Evolutionary conservation across 53 echinoderm and acorn worm genomes (phyloP), one percentile per base, ranked within the genome.

Genomic region (Henricia sp.): DNA sequence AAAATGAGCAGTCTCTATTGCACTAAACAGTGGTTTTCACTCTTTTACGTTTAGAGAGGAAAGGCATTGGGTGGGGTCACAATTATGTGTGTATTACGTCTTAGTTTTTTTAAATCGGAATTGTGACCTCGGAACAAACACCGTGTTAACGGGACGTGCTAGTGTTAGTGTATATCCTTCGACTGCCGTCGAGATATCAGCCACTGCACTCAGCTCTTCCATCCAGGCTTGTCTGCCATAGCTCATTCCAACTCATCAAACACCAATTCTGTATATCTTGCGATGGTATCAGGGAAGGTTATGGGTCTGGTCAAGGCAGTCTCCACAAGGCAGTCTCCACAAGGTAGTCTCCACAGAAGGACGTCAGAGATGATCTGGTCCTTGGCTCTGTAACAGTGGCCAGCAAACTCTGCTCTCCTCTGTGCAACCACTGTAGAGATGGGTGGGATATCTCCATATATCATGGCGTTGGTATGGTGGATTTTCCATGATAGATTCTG

Each of bases 331-430:
- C 80, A 39, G 9, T 8, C 12, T 9, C 36, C 43, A 64, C 65
- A 80, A 63, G 82, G 82, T 0, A 82, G 82, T 67, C 50, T 82
- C 66, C 66, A 82, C 13, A 82, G 82, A n/a, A 39, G 32, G 35
- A 82, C 1, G 39, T 46, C 82, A 25, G 41, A 67, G 17, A 64
- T 64, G 6, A 82, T 14, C 50, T 50, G 67, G 82, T 29, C 67
- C 52, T 64, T 82, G 16, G 67, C 67, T 10, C 48, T 38, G 59
- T 11, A 40, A 40, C 48, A 66, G 17, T 82, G 66, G 13, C 67
- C 37, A 23, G 51, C 30, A 65, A 66, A 82, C n/a, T 29, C 40
- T 6, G 44, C 43, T 68, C 67, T 23, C 27, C 66, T 82, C 16
- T 27, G 35, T 25, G 65, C 13, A 41, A 29, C 42, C 24, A 29